These are phyloP conservation scores for Beris chalybata DNA, from an alignment of 2,888 invertebrate genomes.

Conservation along the genomic window DNA sequence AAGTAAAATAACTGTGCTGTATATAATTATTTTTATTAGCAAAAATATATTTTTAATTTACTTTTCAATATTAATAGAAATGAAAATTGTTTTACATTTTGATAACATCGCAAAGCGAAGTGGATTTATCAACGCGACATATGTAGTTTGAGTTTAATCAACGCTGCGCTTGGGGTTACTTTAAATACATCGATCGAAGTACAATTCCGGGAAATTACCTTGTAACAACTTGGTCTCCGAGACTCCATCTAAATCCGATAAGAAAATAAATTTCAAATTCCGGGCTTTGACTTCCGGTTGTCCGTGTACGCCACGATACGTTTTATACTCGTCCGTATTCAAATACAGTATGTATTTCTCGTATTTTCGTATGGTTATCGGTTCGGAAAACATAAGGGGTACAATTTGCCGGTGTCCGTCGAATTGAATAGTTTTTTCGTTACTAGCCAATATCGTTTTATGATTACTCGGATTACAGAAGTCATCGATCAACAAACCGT, in stretches of 20 bases:
- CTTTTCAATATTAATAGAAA: too few species aligned
- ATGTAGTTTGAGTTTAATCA: too few species aligned
- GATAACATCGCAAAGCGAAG: too few species aligned
- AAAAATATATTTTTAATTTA: too few species aligned
- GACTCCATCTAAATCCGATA: not conserved
- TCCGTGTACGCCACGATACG: slow-evolving; percentile 17
- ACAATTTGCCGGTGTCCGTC: slow-evolving; percentile 18
- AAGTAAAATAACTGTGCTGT: not conserved
- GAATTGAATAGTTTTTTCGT: slow-evolving; percentile 8
- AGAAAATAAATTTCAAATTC: slow-evolving; percentile 10
- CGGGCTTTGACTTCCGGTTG: not conserved
- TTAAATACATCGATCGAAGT: not conserved
- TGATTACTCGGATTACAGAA: slow-evolving; percentile 9
- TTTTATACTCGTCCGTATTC: slow-evolving; percentile 13
- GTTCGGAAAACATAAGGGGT: slow-evolving; percentile 10
- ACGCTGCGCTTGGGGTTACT: too few species aligned
- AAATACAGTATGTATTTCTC: slow-evolving; percentile 19
- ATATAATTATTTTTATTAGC: too few species aligned
- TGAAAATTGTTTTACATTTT: too few species aligned
- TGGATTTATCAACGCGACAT: too few species aligned
- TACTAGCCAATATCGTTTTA: slow-evolving; percentile 5
- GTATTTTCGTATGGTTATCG: slow-evolving; percentile 2
- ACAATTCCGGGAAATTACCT: slow-evolving; percentile 30
- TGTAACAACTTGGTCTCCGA: not conserved
- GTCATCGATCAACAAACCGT: slow-evolving; percentile 22